Evolutionary conservation across 2,797 vertebrate species (phyloP), one percentile per base, ranked within the genome.

Genomic region (Melanotaenia nigrans): DNA sequence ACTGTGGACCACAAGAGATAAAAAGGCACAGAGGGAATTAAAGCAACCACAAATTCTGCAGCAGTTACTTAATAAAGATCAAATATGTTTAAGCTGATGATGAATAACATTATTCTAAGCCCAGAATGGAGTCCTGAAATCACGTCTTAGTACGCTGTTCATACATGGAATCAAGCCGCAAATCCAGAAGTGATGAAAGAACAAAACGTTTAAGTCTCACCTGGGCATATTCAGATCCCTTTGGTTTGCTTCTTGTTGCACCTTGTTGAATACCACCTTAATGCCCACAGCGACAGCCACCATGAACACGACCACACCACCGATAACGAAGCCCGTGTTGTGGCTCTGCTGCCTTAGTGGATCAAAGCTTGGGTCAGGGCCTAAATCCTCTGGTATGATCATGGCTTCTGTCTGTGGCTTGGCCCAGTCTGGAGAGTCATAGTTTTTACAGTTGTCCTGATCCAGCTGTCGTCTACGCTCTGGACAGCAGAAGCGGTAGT

Each of bases 401-500:
- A 94, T 92, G 62, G 91, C 73, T 0, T 95, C 93, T 2, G 95
- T 92, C 8, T 95, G 93, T 9, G 95, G 95, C 80, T 96, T 95
- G 87, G 96, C 95, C 96, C 96, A 97, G 83, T 94, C 93, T 3
- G 97, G 97, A 9, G 95, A 96, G 83, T 94, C 87, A 63, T 96
- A 96, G 91, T 97, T 97, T 64, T 91, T 94, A 83, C 97, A 98
- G 83, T 59, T 89, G 10, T 95, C 92, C 90, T 98, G 97, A 14
- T 97, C 95, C 83, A 98, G 93, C 20, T 95, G 95, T 60, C 94
- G 94, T 65, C 78, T 89, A 1, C 93, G 94, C 14, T 97, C 96
- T 20, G 96, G 96, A 71, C 97, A 98, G 95, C 97, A 98, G 93
- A 98, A 98, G 65, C 97, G 96, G 77, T 96, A 97, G 77, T 97